Conservation (phyloP, 2,113 vertebrate species). For the Picathartes gymnocephalus region DNA sequence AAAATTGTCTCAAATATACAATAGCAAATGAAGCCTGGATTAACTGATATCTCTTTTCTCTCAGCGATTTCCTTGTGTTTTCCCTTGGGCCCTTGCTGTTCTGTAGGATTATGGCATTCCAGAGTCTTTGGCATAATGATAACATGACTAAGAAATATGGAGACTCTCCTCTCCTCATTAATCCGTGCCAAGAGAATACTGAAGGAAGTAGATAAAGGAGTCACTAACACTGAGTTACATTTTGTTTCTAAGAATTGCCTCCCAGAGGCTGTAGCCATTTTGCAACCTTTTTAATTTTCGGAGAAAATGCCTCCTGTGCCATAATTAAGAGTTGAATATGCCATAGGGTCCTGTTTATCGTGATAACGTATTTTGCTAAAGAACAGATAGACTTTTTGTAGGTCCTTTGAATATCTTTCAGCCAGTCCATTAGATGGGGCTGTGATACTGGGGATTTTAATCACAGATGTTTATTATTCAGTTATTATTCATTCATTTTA, state of each 20-base stretch:
- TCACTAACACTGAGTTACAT: not conserved
- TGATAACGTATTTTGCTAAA: not conserved
- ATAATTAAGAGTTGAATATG: slow-evolving; percentile 24
- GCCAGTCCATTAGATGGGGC: slow-evolving; percentile 62
- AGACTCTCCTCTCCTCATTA: not conserved
- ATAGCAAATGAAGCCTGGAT: slow-evolving; percentile 8
- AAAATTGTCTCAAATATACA: not conserved
- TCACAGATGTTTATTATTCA: not conserved
- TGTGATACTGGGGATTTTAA: slow-evolving; percentile 54
- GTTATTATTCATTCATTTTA: slow-evolving; percentile 11
- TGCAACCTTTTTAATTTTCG: slow-evolving; percentile 43
- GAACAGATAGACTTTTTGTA: not conserved
- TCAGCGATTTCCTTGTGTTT: slow-evolving; percentile 5
- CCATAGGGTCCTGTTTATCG: slow-evolving; percentile 8
- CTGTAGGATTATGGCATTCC: slow-evolving; percentile 11
- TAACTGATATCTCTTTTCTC: not conserved
- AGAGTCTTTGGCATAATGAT: slow-evolving; percentile 1
- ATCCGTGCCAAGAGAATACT: not conserved
- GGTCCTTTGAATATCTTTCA: slow-evolving; percentile 16
- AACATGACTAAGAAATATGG: slow-evolving; percentile 17
- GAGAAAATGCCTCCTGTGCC: slow-evolving; percentile 1
- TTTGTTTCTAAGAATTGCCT: slow-evolving; percentile 1
- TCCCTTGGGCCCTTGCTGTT: not conserved
- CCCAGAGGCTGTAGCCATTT: slow-evolving; percentile 21
- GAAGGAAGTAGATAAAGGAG: slow-evolving; percentile 41